Conservation (phyloP, 1,140 invertebrate species). For the Papilio aristodemus region DNA sequence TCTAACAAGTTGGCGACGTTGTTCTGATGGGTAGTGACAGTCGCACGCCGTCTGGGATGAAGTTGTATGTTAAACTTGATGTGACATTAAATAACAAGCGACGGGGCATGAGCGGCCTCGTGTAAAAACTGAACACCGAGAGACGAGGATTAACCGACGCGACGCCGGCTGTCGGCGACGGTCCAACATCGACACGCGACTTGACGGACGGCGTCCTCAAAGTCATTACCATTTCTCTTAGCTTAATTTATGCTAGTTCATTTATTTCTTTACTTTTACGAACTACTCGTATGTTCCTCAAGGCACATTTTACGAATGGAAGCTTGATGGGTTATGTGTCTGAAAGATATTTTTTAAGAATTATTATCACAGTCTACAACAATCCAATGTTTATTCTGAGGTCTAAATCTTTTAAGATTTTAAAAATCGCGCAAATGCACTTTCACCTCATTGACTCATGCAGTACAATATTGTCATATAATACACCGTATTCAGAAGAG, state of each 20-base stretch:
- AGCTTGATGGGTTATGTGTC: too few species aligned
- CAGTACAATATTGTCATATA: too few species aligned
- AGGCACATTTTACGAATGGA: too few species aligned
- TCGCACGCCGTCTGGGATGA: conserved; percentile 30
- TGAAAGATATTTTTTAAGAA: too few species aligned
- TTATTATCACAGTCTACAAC: too few species aligned
- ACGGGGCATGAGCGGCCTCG: conserved; percentile 39
- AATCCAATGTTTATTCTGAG: too few species aligned
- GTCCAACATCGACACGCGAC: conserved; percentile 54
- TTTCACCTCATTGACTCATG: too few species aligned
- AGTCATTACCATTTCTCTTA: conserved; percentile 55
- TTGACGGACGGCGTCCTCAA: conserved; percentile 57
- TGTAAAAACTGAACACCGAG: conserved; percentile 46
- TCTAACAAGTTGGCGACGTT: conserved; percentile 23
- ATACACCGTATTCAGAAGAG: too few species aligned
- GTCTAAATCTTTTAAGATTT: too few species aligned
- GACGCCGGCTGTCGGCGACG: conserved; percentile 28
- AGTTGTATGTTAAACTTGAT: conserved; percentile 38
- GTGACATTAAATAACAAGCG: conserved; percentile 57
- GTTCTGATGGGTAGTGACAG: conserved; percentile 23
- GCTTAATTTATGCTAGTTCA: conserved; percentile 41
- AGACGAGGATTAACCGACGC: conserved; percentile 52
- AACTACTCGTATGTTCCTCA: too few species aligned
- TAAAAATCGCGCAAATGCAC: too few species aligned
- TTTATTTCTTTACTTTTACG: not conserved